These are phyloP conservation scores for Drosophila tristis DNA, from an alignment of 1,140 invertebrate genomes.

Conservation along the genomic window DNA sequence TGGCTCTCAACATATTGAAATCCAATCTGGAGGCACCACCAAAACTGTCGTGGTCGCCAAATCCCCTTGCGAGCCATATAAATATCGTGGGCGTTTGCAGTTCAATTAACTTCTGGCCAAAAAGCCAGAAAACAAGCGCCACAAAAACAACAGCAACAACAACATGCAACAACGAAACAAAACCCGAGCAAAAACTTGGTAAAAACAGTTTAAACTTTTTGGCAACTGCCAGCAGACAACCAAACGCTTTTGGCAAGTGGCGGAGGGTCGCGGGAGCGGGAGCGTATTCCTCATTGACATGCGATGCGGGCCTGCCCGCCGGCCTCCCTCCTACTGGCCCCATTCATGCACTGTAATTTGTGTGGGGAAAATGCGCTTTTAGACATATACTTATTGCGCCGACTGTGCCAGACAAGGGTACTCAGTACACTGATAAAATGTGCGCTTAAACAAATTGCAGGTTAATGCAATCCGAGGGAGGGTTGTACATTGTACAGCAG, in stretches of 20 bases:
- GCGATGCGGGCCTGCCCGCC: constrained; percentile 33
- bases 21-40: too few species aligned
- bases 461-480: constrained; percentile 19
- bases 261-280: not conserved
- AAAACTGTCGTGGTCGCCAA: too few species aligned
- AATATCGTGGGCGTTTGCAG: constrained; percentile 54
- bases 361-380: constrained; percentile 21
- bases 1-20: too few species aligned
- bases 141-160: constrained; percentile 1
- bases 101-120: constrained; percentile 64
- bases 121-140: constrained; percentile 29
- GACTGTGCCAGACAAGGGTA: constrained; percentile 1
- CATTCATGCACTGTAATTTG: constrained; percentile 50
- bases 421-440: constrained; percentile 28
- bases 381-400: constrained; percentile 49
- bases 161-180: constrained; percentile 22
- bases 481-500: too few species aligned
- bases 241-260: constrained; percentile 25
- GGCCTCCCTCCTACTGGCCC: constrained; percentile 6
- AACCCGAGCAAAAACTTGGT: constrained; percentile 41
- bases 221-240: constrained; percentile 37
- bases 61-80: constrained; percentile 7
- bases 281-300: constrained; percentile 47
- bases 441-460: constrained; percentile 46
- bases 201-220: constrained; percentile 66